A percentile compares a stretch with the other conserved stretches of the same genome.
Conservation (phyloP, 2,797 vertebrate genomes). For the Pampus argenteus region DNA sequence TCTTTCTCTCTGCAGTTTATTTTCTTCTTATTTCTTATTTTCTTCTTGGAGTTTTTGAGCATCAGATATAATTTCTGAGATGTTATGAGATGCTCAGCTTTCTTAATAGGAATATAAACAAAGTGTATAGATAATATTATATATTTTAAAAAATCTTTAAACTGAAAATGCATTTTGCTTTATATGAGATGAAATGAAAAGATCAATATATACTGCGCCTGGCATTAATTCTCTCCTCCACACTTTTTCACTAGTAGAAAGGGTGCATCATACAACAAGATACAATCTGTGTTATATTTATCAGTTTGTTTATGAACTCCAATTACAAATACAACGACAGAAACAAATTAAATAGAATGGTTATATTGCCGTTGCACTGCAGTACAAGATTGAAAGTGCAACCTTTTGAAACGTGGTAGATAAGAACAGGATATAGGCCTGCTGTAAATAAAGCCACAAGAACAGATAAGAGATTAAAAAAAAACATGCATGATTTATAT, state of each 20-base stretch:
- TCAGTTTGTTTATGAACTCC: not conserved
- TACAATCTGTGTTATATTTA: not conserved
- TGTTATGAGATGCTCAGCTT: not conserved
- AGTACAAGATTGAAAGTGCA: no score
- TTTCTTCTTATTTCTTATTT: not conserved
- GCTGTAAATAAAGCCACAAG: no score
- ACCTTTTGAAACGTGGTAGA: no score
- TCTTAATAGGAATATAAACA: not conserved
- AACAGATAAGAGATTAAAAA: no score
- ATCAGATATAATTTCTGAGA: not conserved
- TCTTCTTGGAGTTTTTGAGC: not conserved
- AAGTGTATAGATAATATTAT: not conserved
- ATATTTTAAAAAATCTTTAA: not conserved
- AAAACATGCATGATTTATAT: no score
- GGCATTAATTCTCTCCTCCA: not conserved
- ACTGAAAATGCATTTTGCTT: not conserved
- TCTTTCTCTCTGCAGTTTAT: constrained; percentile 22
- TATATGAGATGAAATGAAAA: no score
- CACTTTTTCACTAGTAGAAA: not conserved
- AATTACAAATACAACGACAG: no score
- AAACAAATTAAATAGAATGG: no score
- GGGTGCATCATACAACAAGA: not conserved
- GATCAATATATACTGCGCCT: no score
- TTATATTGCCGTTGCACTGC: no score
- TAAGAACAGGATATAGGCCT: no score